Evolutionary conservation across 2,797 vertebrate genomes (phyloP), one percentile per base, ranked within the genome.

Genomic region (Emydoidea blandingii): DNA sequence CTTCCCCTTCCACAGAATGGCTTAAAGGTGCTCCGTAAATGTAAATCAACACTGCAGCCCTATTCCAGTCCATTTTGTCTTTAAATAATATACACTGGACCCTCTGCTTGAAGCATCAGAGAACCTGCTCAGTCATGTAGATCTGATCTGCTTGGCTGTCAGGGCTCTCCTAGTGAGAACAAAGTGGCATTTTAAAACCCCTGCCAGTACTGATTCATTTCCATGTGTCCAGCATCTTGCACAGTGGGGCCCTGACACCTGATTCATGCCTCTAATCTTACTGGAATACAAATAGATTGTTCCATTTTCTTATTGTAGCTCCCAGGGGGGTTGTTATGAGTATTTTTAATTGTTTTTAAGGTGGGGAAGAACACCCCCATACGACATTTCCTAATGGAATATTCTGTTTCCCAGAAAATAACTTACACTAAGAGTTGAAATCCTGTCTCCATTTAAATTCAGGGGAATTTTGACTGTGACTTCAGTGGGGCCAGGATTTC

Each of bases 281-380:
- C 37, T 44, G 41, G 72, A 74, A 44, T 74, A 44, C 12, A 29
- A 47, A 47, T 15, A 44, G 37, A 12, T 72, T 27, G 25, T 27
- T 76, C 41, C 37, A 25, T 44, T 15, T 76, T 47, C 25, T 16
- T 31, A 18, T 37, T 27, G 21, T n/a, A 44, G 74, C 12, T 29
- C 44, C 44, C 4, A 9, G n/a, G 19, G 16, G 34, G n/a, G 8
- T 15, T 81, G 52, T 53, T 41, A 14, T n/a, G 19, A 23, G 19
- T 80, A 14, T 34, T 47, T 27, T 4, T 54, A 27, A 41, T 19
- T 0, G 0, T 5, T 79, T 79, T 16, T 3, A n/a, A 21, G 14
- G 2, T 78, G 18, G 37, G 29, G 78, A 25, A 41, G 14, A 76
- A 68, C 18, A 68, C 62, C 8, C 56, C 7, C 31, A 52, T 15